phyloP scores from a whole-genome alignment of 2,113 vertebrate species.

The Tragelaphus buxtoni region DNA sequence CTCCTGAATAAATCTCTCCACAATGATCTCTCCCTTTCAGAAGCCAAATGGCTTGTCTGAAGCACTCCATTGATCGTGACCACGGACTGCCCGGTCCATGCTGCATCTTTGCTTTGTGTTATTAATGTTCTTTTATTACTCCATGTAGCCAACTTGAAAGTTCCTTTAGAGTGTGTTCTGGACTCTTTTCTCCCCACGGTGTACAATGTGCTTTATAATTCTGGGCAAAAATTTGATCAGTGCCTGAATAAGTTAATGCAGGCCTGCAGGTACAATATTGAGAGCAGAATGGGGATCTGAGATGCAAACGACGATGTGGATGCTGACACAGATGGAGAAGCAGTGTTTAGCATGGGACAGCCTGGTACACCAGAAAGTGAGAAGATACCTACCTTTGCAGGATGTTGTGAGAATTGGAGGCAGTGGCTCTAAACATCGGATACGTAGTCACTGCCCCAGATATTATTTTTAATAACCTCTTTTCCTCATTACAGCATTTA shows the following conservation, averaged over 20 bases:
- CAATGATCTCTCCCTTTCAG: background rate
- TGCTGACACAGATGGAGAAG: background rate
- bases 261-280: background rate
- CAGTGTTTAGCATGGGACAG: fast-evolving
- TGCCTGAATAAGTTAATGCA: background rate
- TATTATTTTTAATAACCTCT: background rate
- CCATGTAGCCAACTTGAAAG: background rate
- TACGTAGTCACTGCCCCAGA: background rate
- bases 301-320: background rate
- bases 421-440: background rate
- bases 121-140: background rate
- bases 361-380: background rate
- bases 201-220: background rate
- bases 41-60: background rate
- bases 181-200: background rate
- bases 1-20: background rate
- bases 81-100: background rate
- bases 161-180: background rate
- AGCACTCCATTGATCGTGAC: fast-evolving
- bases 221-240: fast-evolving
- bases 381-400: background rate
- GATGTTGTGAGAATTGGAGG: background rate
- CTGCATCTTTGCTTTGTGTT: background rate
- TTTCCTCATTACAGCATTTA: background rate
- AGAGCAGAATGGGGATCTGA: background rate